Conservation (phyloP, 2,797 vertebrate genomes). For the Acanthiza pusilla region DNA sequence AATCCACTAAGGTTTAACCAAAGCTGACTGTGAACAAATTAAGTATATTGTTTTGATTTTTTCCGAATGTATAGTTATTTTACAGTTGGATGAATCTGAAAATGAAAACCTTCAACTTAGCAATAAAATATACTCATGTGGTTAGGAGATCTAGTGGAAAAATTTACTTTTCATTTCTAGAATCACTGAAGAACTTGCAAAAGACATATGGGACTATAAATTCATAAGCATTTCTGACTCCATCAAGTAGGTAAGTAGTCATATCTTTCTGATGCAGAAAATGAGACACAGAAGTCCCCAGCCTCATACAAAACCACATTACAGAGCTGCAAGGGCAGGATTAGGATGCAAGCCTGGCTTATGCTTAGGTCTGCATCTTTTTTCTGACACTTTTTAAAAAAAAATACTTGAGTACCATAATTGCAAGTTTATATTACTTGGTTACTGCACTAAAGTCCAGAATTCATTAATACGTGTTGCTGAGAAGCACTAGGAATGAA, state of each 20-base stretch:
- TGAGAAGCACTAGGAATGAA: not conserved
- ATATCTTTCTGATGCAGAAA: constrained; percentile 9
- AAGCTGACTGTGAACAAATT: constrained; percentile 12
- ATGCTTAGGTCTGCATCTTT: not conserved
- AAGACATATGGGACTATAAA: constrained; percentile 24
- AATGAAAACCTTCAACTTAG: constrained; percentile 52
- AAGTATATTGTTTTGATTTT: constrained; percentile 40
- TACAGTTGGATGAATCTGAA: constrained; percentile 39
- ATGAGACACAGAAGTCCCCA: not conserved
- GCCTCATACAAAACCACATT: not conserved
- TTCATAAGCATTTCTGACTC: constrained; percentile 44
- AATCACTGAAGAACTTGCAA: constrained; percentile 14
- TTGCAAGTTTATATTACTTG: not conserved
- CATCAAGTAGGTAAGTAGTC: constrained; percentile 15
- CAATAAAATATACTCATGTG: constrained; percentile 12
- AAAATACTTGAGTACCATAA: not conserved
- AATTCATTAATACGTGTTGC: not conserved
- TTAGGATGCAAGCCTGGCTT: not conserved
- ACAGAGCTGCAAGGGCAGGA: not conserved
- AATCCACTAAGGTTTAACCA: constrained; percentile 8
- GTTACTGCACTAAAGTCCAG: not conserved
- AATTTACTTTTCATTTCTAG: constrained; percentile 27
- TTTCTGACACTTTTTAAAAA: not conserved
- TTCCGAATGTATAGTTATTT: constrained; percentile 27
- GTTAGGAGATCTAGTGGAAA: constrained; percentile 27